phyloP scores from a whole-genome alignment of 2,888 invertebrate species.

The Sarcophaga carnaria region DNA sequence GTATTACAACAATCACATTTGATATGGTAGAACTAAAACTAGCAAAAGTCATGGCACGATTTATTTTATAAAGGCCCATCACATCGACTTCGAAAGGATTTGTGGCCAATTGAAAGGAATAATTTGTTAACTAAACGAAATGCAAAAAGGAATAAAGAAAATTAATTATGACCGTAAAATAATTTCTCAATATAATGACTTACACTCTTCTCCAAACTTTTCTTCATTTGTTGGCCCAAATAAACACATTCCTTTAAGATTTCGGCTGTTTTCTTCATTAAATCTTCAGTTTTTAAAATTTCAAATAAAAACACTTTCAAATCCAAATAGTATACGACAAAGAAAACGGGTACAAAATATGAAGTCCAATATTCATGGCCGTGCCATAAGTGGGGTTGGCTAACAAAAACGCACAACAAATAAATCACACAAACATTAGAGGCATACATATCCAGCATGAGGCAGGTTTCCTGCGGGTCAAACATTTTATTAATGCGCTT shows the following conservation, averaged over 20 bases:
- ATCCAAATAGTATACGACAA: conserved; percentile 25
- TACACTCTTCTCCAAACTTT: conserved; percentile 26
- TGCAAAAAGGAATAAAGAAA: no score
- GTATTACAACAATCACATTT: conserved; percentile 63
- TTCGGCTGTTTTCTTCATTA: background rate
- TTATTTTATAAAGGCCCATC: conserved; percentile 44
- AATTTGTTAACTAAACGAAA: conserved; percentile 36
- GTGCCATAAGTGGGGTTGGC: background rate
- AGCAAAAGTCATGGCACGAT: conserved; percentile 56
- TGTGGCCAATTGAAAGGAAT: conserved; percentile 38
- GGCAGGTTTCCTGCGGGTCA: background rate
- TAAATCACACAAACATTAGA: conserved; percentile 30
- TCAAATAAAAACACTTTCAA: background rate
- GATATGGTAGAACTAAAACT: conserved; percentile 51
- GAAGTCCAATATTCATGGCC: background rate
- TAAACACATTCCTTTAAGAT: background rate
- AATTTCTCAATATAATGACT: background rate
- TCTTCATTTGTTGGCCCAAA: background rate
- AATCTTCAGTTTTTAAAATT: background rate
- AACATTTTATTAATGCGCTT: conserved; percentile 20
- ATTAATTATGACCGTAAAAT: no score
- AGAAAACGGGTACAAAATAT: background rate
- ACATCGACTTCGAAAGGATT: conserved; percentile 41
- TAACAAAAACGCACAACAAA: background rate
- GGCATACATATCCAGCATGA: conserved; percentile 14